Conservation (phyloP, 2,797 vertebrate species). For the Pseudochromis fuscus region DNA sequence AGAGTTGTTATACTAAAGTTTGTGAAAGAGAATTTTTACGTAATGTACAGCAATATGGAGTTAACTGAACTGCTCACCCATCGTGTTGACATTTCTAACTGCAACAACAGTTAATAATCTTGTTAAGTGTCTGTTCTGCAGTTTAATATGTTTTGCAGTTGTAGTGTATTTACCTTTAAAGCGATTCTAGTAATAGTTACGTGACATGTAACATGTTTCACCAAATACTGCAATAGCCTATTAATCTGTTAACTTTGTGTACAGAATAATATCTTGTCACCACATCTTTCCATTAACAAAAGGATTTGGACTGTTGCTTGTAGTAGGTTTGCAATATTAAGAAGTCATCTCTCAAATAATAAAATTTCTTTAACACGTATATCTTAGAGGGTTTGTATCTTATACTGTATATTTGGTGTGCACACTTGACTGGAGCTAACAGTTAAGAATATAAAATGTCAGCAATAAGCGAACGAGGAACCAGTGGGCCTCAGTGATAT, state of each 20-base stretch:
- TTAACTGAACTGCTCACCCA: constrained; percentile 16
- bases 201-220: constrained; percentile 42
- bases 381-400: not conserved
- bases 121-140: constrained; percentile 42
- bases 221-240: constrained; percentile 51
- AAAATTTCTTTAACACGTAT: constrained; percentile 48
- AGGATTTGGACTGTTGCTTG: constrained; percentile 15
- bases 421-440: not conserved
- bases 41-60: constrained; percentile 40
- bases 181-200: constrained; percentile 39
- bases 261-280: constrained; percentile 30
- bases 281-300: constrained; percentile 22
- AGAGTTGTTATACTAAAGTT: constrained; percentile 18
- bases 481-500: not conserved
- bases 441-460: not conserved
- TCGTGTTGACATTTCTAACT: constrained; percentile 32
- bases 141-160: constrained; percentile 22
- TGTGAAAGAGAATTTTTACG: constrained; percentile 38
- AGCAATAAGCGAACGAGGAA: not conserved
- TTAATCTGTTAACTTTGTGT: constrained; percentile 45
- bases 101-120: constrained; percentile 17
- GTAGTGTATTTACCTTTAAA: constrained; percentile 22
- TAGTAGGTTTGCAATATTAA: constrained; percentile 40
- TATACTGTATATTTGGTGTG: not conserved
- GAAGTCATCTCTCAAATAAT: constrained; percentile 51